phyloP scores from a whole-genome alignment of 2,113 vertebrate genomes.

The Gambusia holbrooki region DNA sequence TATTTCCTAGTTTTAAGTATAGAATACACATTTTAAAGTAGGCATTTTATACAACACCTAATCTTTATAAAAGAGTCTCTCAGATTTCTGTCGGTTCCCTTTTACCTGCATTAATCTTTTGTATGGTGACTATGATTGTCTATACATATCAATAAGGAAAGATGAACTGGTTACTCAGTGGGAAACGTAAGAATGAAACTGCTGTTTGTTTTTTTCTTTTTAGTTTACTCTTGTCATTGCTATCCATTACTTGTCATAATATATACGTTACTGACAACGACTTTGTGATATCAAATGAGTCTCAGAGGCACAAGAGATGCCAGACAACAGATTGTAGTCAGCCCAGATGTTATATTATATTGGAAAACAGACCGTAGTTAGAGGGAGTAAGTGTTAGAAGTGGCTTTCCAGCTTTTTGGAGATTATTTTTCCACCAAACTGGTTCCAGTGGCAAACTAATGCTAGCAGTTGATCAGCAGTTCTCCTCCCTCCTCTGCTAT shows the following conservation, averaged over 20 bases:
- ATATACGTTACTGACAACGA: not conserved
- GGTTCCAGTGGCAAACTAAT: not conserved
- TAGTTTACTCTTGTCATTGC: not conserved
- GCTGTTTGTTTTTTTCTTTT: not conserved
- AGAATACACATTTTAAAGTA: not conserved
- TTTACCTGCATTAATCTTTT: not conserved
- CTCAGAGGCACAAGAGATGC: not conserved
- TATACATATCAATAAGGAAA: not conserved
- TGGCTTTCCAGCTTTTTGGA: not conserved
- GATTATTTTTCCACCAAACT: not conserved
- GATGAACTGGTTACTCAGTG: not conserved
- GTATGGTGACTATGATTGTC: not conserved
- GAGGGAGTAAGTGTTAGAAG: not conserved
- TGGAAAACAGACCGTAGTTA: not conserved
- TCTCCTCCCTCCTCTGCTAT: not conserved
- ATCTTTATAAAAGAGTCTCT: not conserved
- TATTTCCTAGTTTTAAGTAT: not conserved
- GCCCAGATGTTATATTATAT: not conserved
- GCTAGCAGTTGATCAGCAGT: not conserved
- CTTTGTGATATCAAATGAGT: not conserved
- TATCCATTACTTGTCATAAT: constrained; percentile 1
- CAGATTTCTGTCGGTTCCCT: not conserved
- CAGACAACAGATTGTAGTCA: not conserved
- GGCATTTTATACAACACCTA: not conserved
- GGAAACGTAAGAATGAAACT: not conserved